Percentiles rank a stretch among this genome's conserved stretches.
Evolutionary conservation across 2,113 vertebrate species (phyloP).

Genomic region (Sula dactylatra): DNA sequence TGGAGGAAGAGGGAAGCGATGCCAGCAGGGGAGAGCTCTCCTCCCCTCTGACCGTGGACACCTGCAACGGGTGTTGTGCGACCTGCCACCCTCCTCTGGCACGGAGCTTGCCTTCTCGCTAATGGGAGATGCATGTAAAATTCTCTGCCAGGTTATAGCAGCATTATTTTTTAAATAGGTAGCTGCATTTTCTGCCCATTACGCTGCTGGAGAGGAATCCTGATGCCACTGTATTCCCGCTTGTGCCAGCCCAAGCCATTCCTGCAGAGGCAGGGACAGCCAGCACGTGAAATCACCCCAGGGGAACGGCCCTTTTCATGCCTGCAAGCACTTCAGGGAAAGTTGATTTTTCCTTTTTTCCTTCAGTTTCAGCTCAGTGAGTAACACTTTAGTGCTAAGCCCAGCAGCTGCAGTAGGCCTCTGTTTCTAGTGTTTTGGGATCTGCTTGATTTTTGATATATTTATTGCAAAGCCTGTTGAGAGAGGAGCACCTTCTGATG

Average conservation of each 20-base stretch:
- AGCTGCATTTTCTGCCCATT: not conserved
- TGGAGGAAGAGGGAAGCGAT: not conserved
- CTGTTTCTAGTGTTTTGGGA: not conserved
- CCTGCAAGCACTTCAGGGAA: not conserved
- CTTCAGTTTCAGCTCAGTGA: not conserved
- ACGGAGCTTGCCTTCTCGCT: accelerated
- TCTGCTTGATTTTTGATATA: not conserved
- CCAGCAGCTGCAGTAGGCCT: not conserved
- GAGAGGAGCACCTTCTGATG: not conserved
- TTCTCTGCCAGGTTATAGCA: not conserved
- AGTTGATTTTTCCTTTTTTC: not conserved
- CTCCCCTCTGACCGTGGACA: not conserved
- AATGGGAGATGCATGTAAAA: not conserved
- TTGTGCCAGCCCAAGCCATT: not conserved
- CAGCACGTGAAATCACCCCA: not conserved
- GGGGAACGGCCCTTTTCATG: not conserved
- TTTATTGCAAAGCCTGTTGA: not conserved
- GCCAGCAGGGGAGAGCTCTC: not conserved
- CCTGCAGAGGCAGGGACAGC: not conserved
- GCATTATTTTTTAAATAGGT: slow-evolving; percentile 20
- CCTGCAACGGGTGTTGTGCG: not conserved
- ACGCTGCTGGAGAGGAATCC: not conserved
- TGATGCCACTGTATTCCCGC: not conserved
- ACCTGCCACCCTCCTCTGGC: not conserved
- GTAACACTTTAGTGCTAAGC: not conserved